phyloP scores from a whole-genome alignment of 2,113 vertebrate genomes.

The Nesogale talazaci region DNA sequence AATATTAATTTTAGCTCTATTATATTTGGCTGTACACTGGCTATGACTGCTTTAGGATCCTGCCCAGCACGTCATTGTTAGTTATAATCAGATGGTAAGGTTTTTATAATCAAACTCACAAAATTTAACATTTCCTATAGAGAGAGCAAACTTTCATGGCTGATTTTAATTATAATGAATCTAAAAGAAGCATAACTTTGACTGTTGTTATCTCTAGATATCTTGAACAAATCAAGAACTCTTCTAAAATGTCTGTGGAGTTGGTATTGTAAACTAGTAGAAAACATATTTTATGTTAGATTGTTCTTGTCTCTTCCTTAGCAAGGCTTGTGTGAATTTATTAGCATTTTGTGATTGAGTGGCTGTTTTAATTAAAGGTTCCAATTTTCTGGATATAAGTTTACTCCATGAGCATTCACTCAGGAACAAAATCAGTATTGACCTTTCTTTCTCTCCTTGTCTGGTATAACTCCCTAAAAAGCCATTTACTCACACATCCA shows the following conservation, averaged over 20 bases:
- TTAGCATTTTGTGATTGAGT: slow-evolving; percentile 16
- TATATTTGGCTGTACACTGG: neutral
- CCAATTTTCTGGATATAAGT: neutral
- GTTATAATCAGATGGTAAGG: neutral
- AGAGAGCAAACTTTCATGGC: neutral
- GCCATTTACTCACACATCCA: neutral
- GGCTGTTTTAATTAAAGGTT: neutral
- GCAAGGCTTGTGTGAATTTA: neutral
- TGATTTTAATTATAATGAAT: neutral
- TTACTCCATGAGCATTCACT: neutral
- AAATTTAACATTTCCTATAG: neutral
- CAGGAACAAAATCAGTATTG: neutral
- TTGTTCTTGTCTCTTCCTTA: neutral
- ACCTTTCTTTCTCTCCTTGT: neutral
- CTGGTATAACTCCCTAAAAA: neutral
- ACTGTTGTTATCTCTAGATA: neutral
- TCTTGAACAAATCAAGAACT: neutral
- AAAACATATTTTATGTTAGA: neutral
- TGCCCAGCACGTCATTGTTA: neutral
- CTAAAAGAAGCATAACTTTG: slow-evolving; percentile 12
- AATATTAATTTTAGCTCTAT: neutral
- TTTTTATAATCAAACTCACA: neutral
- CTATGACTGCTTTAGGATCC: neutral
- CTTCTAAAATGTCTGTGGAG: neutral
- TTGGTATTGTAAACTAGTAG: neutral